Evolutionary conservation across 2,113 vertebrate genomes (phyloP).

Genomic region (Nothocercus julius): DNA sequence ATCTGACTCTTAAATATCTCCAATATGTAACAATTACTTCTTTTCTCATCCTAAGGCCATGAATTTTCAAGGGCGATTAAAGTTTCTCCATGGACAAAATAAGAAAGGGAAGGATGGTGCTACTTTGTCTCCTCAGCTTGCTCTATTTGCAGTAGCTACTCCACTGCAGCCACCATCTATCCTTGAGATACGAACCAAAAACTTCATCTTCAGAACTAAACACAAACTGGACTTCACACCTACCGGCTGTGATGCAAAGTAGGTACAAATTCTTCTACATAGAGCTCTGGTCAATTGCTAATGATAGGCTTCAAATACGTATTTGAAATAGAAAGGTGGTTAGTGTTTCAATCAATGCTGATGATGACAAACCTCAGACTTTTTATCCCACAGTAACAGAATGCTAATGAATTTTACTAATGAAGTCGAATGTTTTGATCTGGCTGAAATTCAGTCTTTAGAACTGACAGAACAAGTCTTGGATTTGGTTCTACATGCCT

Average conservation of each 20-base stretch:
- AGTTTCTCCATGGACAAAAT: constrained; percentile 88
- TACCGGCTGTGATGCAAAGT: constrained; percentile 86
- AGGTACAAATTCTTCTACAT: constrained; percentile 38
- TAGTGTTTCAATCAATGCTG: neutral
- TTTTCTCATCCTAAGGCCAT: constrained; percentile 77
- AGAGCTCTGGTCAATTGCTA: neutral
- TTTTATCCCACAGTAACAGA: neutral
- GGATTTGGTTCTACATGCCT: neutral
- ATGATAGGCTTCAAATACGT: neutral
- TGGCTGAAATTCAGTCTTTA: neutral
- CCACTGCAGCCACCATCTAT: constrained; percentile 86
- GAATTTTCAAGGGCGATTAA: constrained; percentile 88
- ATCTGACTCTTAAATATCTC: neutral
- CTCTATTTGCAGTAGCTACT: constrained; percentile 85
- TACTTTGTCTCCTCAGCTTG: constrained; percentile 80
- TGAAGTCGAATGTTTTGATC: neutral
- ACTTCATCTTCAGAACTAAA: constrained; percentile 88
- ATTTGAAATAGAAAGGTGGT: neutral
- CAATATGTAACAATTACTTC: neutral
- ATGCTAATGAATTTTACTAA: neutral
- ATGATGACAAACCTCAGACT: fast-evolving
- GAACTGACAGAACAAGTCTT: neutral
- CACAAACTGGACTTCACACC: constrained; percentile 90
- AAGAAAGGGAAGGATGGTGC: constrained; percentile 83
- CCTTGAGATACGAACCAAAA: constrained; percentile 88